Evolutionary conservation across 92 coral and sea anemone genomes (phyloP).

Genomic region (Phymanthus crucifer): DNA sequence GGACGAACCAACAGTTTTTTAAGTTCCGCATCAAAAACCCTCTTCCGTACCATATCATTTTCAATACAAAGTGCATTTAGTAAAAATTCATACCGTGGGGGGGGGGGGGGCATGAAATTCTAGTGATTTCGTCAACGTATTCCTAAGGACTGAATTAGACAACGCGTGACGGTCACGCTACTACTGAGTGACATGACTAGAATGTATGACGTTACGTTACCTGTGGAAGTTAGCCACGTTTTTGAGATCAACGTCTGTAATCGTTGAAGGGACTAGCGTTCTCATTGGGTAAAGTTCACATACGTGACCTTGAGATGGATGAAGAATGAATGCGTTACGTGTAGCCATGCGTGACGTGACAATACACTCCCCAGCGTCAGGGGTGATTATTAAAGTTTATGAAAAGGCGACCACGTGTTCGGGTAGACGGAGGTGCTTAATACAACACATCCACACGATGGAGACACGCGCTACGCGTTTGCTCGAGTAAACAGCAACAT

Average conservation of each 20-base stretch:
- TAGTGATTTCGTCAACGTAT: too few relatives aligned
- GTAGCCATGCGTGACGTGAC: neutral
- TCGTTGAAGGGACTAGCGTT: conserved; percentile 69
- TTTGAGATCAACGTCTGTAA: conserved; percentile 53
- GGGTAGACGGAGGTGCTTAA: neutral
- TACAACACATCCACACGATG: neutral
- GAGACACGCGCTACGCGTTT: neutral
- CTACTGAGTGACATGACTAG: neutral
- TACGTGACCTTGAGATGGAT: conserved; percentile 23
- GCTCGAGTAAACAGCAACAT: neutral
- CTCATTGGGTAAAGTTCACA: conserved; percentile 63
- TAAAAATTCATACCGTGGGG: too few relatives aligned
- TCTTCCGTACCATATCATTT: too few relatives aligned
- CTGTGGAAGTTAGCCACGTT: conserved; percentile 72
- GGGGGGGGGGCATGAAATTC: too few relatives aligned
- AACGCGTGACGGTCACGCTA: too few relatives aligned
- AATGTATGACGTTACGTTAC: conserved; percentile 29
- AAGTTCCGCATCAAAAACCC: neutral
- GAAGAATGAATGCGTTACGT: conserved; percentile 2
- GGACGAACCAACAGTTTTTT: neutral
- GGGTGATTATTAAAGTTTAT: neutral
- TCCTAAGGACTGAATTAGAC: too few relatives aligned
- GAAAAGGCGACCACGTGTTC: neutral
- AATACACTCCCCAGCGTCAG: too few relatives aligned
- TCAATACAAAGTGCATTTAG: too few relatives aligned